Conservation (phyloP, 2,888 invertebrate species). For the Drosophila limbata region DNA sequence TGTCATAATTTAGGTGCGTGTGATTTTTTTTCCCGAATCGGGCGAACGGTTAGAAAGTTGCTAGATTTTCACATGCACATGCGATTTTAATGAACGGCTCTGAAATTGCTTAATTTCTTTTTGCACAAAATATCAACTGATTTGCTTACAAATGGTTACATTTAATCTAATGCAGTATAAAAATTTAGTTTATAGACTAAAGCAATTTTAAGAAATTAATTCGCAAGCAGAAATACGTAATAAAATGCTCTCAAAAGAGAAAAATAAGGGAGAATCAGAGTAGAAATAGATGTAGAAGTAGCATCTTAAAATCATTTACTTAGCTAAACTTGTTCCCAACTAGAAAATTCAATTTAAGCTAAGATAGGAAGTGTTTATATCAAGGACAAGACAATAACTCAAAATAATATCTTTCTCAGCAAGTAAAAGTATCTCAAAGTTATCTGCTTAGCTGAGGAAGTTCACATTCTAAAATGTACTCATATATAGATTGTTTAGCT, state of each 20-base stretch:
- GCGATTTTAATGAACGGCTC: conserved; percentile 25
- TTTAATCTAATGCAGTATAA: not conserved
- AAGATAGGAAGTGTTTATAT: not conserved
- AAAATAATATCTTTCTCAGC: not conserved
- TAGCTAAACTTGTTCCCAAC: too few relatives aligned
- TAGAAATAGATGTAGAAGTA: too few relatives aligned
- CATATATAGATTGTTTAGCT: conserved; percentile 21
- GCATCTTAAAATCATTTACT: not conserved
- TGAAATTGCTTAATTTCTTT: conserved; percentile 12
- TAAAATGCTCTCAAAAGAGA: too few relatives aligned
- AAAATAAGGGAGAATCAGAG: too few relatives aligned
- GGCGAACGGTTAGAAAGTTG: conserved; percentile 65
- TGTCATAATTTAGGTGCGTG: conserved; percentile 71
- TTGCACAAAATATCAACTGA: not conserved
- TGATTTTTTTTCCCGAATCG: conserved; percentile 37
- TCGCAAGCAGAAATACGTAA: not conserved
- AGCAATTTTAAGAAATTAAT: not conserved
- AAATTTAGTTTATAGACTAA: not conserved
- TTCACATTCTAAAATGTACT: conserved; percentile 43
- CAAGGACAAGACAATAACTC: not conserved
- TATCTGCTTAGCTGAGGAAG: conserved; percentile 5
- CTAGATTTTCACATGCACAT: conserved; percentile 47
- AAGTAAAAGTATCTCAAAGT: not conserved
- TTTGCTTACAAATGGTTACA: too few relatives aligned
- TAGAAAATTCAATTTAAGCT: not conserved